phyloP scores from a whole-genome alignment of 2,113 vertebrate species.

The Nothobranchius furzeri region DNA sequence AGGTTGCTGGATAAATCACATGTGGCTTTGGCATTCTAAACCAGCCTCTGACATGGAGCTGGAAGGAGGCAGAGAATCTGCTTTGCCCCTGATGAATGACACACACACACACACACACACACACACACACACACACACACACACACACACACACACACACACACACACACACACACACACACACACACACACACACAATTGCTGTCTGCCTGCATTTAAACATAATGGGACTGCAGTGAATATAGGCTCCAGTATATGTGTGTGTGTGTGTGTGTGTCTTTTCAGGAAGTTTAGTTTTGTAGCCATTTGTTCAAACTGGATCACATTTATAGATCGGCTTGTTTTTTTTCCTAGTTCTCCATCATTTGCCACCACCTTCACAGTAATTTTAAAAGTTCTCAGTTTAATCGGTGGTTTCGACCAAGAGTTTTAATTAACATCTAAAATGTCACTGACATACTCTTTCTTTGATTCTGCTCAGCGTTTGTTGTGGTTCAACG shows the following conservation, averaged over 20 bases:
- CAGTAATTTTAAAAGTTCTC: constrained; percentile 10
- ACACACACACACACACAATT: constrained; percentile 22
- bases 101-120: constrained; percentile 28
- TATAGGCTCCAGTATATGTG: constrained; percentile 41
- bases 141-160: constrained; percentile 23
- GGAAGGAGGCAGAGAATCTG: constrained; percentile 54
- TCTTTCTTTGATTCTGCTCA: not conserved
- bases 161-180: constrained; percentile 25
- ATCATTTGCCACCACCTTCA: constrained; percentile 14
- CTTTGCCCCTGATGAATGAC: constrained; percentile 57
- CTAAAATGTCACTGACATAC: not conserved
- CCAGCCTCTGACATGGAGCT: constrained; percentile 53
- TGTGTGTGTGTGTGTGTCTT: constrained; percentile 3
- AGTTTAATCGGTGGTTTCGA: constrained; percentile 26
- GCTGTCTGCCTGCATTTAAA: constrained; percentile 52
- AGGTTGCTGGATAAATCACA: constrained; percentile 73
- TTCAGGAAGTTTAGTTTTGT: constrained; percentile 5
- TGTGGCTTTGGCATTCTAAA: constrained; percentile 61
- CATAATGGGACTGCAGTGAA: constrained; percentile 49
- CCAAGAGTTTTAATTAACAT: constrained; percentile 20
- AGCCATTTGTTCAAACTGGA: constrained; percentile 12
- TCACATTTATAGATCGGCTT: not conserved
- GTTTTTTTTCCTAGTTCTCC: not conserved
- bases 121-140: constrained; percentile 15
- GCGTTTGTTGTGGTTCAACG: not conserved